These are phyloP conservation scores for Engystomops pustulosus DNA, from an alignment of 2,113 vertebrate genomes.

Conservation along the genomic window DNA sequence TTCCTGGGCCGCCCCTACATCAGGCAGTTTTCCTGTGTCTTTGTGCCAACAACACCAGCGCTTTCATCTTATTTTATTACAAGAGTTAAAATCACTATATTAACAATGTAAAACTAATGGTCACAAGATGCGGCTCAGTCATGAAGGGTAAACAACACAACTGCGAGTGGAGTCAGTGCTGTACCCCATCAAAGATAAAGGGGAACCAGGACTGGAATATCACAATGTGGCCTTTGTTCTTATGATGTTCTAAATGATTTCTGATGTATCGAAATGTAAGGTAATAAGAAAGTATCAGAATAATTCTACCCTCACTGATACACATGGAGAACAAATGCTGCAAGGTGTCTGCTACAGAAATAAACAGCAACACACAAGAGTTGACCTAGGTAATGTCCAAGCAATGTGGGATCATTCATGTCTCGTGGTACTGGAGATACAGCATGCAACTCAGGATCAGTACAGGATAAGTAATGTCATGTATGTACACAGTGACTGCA, in stretches of 20 bases:
- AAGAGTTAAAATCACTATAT: background rate
- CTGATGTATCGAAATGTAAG: background rate
- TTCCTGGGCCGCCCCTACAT: background rate
- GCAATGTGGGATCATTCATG: background rate
- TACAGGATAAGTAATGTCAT: too few species aligned
- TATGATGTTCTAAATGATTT: background rate
- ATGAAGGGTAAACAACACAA: background rate
- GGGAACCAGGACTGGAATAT: background rate
- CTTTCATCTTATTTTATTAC: conserved; percentile 53
- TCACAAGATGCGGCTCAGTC: background rate
- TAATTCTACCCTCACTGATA: background rate
- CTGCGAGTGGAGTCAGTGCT: background rate
- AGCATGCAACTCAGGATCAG: too few species aligned
- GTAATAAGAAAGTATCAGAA: background rate
- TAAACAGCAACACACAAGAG: too few species aligned
- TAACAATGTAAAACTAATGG: conserved; percentile 24
- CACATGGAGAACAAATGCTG: background rate
- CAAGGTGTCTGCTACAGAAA: background rate
- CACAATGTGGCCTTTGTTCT: background rate
- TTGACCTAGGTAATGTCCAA: background rate
- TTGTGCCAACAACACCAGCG: background rate
- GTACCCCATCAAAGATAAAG: background rate
- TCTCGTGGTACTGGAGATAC: background rate
- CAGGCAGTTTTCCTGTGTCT: background rate
- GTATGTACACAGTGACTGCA: too few species aligned